Evolutionary conservation across 2,113 vertebrate species (phyloP).

Genomic region (Poeciliopsis occidentalis): DNA sequence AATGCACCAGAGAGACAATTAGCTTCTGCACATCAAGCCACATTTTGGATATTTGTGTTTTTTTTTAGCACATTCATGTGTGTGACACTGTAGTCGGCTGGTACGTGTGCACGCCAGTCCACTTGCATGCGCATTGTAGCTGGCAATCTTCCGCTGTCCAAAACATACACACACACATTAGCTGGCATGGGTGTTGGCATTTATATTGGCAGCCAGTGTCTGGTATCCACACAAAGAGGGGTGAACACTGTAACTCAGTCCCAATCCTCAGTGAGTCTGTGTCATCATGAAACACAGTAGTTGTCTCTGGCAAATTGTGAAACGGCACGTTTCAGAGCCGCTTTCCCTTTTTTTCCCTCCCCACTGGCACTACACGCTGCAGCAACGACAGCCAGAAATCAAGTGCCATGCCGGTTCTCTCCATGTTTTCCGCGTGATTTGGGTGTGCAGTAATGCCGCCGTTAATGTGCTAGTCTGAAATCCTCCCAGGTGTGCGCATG

Average conservation of each 20-base stretch:
- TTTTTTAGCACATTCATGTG: background rate
- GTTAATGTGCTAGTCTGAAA: conserved; percentile 40
- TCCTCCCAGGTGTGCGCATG: conserved; percentile 61
- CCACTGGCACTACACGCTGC: conserved; percentile 37
- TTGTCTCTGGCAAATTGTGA: conserved; percentile 43
- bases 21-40: conserved; percentile 45
- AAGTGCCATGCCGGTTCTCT: conserved; percentile 14
- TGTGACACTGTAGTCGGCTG: conserved; percentile 26
- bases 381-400: conserved; percentile 52
- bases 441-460: conserved; percentile 48
- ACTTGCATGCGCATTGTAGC: conserved; percentile 53
- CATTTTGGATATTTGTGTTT: conserved; percentile 32
- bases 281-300: conserved; percentile 36
- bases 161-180: conserved; percentile 26
- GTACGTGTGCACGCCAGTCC: conserved; percentile 39
- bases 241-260: conserved; percentile 67
- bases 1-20: conserved; percentile 74
- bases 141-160: conserved; percentile 36
- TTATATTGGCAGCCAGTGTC: conserved; percentile 64
- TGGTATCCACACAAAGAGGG: conserved; percentile 63
- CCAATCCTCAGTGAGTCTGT: conserved; percentile 45
- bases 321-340: conserved; percentile 49
- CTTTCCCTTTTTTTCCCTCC: conserved; percentile 12
- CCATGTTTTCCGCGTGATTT: conserved; percentile 20
- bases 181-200: conserved; percentile 66